Evolutionary conservation across 2,113 vertebrate genomes (phyloP).

Genomic region (Vicugna pacos): DNA sequence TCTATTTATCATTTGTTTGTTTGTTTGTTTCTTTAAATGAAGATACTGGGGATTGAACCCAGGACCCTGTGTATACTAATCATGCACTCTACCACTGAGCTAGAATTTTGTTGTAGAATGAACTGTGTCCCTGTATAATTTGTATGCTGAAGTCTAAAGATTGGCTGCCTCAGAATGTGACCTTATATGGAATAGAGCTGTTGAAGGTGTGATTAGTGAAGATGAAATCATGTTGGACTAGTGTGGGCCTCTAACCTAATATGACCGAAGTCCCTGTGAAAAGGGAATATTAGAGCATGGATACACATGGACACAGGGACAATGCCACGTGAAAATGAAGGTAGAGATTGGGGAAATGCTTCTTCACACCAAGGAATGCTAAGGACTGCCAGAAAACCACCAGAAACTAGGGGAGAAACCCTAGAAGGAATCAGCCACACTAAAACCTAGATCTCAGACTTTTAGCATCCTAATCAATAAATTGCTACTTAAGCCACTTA

Average conservation of each 20-base stretch:
- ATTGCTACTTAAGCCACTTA: not conserved
- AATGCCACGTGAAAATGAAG: not conserved
- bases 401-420: not conserved
- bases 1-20: too few relatives aligned
- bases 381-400: not conserved
- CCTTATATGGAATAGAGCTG: not conserved
- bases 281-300: not conserved
- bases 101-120: not conserved
- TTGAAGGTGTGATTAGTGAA: not conserved
- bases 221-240: not conserved
- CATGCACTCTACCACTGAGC: too few relatives aligned
- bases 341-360: not conserved
- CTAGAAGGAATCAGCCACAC: not conserved
- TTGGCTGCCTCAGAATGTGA: not conserved
- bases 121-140: not conserved
- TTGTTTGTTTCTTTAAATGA: too few relatives aligned
- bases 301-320: accelerated
- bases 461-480: not conserved
- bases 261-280: not conserved
- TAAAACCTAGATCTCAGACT: not conserved
- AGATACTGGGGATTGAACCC: too few relatives aligned
- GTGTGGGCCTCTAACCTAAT: not conserved
- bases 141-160: not conserved
- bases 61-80: too few relatives aligned
- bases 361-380: not conserved